A percentile compares a stretch with the other conserved stretches of the same genome.
Evolutionary conservation across 1,140 invertebrate species (phyloP).

Genomic region (Hesperophylax magnus): DNA sequence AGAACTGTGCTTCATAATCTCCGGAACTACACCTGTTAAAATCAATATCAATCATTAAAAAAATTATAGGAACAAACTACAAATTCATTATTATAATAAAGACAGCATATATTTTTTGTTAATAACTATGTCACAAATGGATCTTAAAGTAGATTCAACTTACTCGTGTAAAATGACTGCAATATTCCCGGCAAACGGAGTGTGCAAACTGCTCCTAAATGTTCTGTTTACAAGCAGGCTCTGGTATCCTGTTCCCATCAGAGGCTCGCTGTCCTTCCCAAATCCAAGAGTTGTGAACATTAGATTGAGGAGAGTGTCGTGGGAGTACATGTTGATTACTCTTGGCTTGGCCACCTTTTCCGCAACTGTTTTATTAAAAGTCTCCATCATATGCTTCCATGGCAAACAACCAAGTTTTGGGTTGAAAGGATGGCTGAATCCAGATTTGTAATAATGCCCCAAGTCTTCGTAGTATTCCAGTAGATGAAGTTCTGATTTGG

Average conservation of each 20-base stretch:
- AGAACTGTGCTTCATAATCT: slow-evolving; percentile 69
- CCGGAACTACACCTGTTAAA: slow-evolving; percentile 52
- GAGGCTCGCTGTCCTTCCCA: slow-evolving; percentile 71
- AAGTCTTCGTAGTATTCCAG: slow-evolving; percentile 87
- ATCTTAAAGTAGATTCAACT: slow-evolving; percentile 1
- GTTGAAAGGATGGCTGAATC: slow-evolving; percentile 78
- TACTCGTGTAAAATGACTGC: slow-evolving; percentile 71
- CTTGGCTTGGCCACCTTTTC: slow-evolving; percentile 65
- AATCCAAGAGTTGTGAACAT: slow-evolving; percentile 76
- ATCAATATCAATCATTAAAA: not conserved
- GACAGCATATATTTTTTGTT: no score
- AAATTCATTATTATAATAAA: not conserved
- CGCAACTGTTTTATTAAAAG: slow-evolving; percentile 62
- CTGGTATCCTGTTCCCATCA: slow-evolving; percentile 75
- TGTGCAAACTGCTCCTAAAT: slow-evolving; percentile 78
- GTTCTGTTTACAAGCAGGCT: slow-evolving; percentile 68
- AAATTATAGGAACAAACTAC: not conserved
- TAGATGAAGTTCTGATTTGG: slow-evolving; percentile 76
- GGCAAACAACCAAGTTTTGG: slow-evolving; percentile 79
- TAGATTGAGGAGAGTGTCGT: slow-evolving; percentile 75
- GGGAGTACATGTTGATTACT: slow-evolving; percentile 81
- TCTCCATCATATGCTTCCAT: slow-evolving; percentile 79
- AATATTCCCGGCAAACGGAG: slow-evolving; percentile 81
- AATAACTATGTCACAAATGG: no score
- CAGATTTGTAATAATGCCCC: slow-evolving; percentile 79